These are phyloP conservation scores for Phragmatobia fuliginosa DNA, from an alignment of 2,888 invertebrate genomes.

Conservation along the genomic window DNA sequence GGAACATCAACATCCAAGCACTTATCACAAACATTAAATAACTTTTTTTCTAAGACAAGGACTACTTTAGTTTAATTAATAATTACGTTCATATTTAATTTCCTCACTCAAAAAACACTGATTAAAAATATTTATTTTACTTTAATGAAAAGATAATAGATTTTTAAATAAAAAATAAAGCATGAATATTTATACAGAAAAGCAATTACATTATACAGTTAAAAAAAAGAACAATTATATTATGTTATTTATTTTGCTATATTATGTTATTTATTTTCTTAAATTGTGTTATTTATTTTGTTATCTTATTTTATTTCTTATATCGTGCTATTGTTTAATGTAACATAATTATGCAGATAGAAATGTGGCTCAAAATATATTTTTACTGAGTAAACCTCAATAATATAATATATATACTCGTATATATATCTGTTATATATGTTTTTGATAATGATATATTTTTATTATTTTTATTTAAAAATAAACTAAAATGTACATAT, in stretches of 20 bases:
- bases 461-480: too few species aligned
- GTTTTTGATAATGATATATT: background rate
- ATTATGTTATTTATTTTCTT: slow-evolving; percentile 38
- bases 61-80: background rate
- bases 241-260: slow-evolving; percentile 14
- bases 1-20: background rate
- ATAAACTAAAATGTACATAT: too few species aligned
- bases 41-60: background rate
- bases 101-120: background rate
- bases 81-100: background rate
- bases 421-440: too few species aligned
- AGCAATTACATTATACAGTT: slow-evolving; percentile 38
- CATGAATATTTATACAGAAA: slow-evolving; percentile 28
- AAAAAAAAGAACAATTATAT: slow-evolving; percentile 32
- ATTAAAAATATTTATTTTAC: background rate
- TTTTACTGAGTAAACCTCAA: background rate
- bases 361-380: slow-evolving; percentile 23
- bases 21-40: background rate
- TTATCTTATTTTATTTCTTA: too few species aligned
- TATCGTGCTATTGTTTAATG: too few species aligned
- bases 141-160: background rate
- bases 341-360: too few species aligned
- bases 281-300: too few species aligned
- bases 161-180: too few species aligned
- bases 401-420: background rate